Percentiles rank a stretch among this genome's conserved stretches.
These are phyloP conservation scores for Orchestes rusci DNA, from an alignment of 2,888 invertebrate species.

Conservation along the genomic window DNA sequence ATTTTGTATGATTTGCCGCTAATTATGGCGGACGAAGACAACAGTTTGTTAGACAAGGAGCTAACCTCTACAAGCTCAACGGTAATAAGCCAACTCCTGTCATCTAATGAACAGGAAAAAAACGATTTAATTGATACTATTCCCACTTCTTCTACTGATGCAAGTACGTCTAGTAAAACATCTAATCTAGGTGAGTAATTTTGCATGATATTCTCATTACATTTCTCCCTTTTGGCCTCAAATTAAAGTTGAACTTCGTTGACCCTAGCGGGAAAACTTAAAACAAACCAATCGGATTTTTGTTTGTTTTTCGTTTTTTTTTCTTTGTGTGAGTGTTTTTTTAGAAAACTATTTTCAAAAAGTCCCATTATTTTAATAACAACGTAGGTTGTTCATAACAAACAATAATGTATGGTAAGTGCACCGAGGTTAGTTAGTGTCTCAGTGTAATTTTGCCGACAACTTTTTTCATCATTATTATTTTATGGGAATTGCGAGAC, in stretches of 20 bases:
- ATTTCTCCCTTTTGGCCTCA: slow-evolving; percentile 4
- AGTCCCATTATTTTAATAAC: too few species aligned
- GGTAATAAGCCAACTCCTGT: slow-evolving; percentile 34
- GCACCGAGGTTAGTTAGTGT: too few species aligned
- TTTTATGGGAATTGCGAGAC: too few species aligned
- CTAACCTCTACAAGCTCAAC: slow-evolving; percentile 37
- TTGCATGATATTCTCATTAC: slow-evolving; percentile 3
- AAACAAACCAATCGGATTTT: too few species aligned
- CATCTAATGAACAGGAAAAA: slow-evolving; percentile 37
- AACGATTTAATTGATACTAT: slow-evolving; percentile 37
- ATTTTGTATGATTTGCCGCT: slow-evolving; percentile 11
- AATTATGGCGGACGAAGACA: slow-evolving; percentile 28
- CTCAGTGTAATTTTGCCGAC: too few species aligned
- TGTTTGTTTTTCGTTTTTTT: slow-evolving; percentile 1
- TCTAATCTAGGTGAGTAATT: slow-evolving; percentile 26
- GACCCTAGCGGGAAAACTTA: too few species aligned
- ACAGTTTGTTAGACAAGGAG: slow-evolving; percentile 29
- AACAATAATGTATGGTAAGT: too few species aligned
- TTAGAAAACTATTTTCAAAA: too few species aligned
- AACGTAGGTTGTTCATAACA: too few species aligned
- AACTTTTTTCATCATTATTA: too few species aligned
- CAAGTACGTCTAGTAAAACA: slow-evolving; percentile 29
- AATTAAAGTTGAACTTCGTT: slow-evolving; percentile 19
- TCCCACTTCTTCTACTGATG: slow-evolving; percentile 41
- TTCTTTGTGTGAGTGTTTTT: too few species aligned